Evolutionary conservation across 64 coral and sea anemone genomes (phyloP).

Genomic region (Anthopleura sola): DNA sequence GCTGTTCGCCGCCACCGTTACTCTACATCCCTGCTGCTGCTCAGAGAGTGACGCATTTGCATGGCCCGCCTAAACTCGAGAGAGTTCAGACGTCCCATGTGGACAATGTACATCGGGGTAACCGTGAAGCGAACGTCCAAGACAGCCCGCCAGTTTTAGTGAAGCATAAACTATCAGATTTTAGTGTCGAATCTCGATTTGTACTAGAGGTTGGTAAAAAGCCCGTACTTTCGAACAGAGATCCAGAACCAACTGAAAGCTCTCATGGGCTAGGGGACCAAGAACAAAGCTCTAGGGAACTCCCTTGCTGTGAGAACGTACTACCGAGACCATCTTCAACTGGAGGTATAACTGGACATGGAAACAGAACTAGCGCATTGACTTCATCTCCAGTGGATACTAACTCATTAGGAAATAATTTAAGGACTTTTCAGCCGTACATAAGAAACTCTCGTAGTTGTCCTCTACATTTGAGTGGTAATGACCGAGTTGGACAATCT

Average conservation of each 20-base stretch:
- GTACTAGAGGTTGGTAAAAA: neutral
- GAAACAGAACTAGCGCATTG: neutral
- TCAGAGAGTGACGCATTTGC: slow-evolving; percentile 80
- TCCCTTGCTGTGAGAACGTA: neutral
- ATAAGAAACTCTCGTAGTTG: neutral
- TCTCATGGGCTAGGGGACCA: neutral
- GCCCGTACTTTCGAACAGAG: neutral
- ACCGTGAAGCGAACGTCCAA: no score
- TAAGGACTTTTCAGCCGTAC: neutral
- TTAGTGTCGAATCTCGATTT: neutral
- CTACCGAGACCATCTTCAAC: neutral
- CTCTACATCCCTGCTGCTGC: slow-evolving; percentile 86
- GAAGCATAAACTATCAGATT: neutral
- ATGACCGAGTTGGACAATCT: neutral
- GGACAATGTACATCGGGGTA: neutral
- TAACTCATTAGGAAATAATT: neutral
- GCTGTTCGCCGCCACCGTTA: slow-evolving; percentile 71
- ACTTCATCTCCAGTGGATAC: neutral
- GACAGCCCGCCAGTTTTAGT: neutral
- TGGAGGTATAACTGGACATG: neutral
- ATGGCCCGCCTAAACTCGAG: slow-evolving; percentile 73
- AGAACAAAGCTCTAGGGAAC: neutral
- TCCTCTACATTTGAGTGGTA: neutral
- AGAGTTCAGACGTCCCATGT: neutral
- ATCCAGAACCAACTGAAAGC: neutral